Conservation (phyloP, 2,888 invertebrate species). For the Eupithecia centaureata region DNA sequence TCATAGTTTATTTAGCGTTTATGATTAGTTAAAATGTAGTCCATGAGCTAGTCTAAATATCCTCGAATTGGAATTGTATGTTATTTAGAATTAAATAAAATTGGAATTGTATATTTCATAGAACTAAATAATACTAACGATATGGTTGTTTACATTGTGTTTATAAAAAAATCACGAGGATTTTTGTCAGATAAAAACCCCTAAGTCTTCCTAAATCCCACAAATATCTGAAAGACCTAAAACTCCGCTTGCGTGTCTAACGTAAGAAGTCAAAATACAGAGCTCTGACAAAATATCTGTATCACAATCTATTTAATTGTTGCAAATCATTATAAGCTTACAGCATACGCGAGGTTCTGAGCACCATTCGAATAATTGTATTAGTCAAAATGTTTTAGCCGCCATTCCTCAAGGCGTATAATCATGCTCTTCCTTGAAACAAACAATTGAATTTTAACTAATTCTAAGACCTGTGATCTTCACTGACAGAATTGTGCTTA, state of each 20-base stretch:
- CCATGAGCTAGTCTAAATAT: conserved; percentile 62
- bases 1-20: neutral
- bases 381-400: conserved; percentile 25
- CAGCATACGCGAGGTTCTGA: no score
- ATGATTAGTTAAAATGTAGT: conserved; percentile 57
- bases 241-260: neutral
- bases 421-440: neutral
- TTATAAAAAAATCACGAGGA: conserved; percentile 8
- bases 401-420: conserved; percentile 13
- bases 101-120: conserved; percentile 54
- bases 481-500: no score
- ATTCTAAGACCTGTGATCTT: no score
- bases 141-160: conserved; percentile 60
- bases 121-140: conserved; percentile 41
- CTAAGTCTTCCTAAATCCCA: neutral
- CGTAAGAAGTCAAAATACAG: neutral
- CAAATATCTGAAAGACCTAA: neutral
- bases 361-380: conserved; percentile 26
- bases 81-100: conserved; percentile 44
- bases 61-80: conserved; percentile 53
- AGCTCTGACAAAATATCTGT: conserved; percentile 4
- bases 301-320: conserved; percentile 51
- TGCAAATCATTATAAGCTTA: conserved; percentile 46
- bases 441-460: no score
- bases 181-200: neutral